These are phyloP conservation scores for Oostethus manadensis DNA, from an alignment of 2,113 vertebrate species.

Conservation along the genomic window DNA sequence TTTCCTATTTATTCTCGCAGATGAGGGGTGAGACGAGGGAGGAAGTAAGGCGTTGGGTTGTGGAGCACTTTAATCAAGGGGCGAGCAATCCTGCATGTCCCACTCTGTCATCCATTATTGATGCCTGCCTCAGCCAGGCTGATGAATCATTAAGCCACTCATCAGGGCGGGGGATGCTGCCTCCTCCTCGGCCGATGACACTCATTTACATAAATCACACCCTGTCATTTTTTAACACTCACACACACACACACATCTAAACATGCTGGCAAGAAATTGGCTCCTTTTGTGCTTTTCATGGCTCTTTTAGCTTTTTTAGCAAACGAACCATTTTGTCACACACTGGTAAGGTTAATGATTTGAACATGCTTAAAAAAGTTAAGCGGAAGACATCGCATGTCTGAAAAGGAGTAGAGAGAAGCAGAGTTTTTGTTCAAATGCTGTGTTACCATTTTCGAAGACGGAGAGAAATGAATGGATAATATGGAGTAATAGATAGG, in stretches of 20 bases:
- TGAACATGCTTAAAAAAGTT: neutral
- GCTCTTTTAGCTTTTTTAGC: slow-evolving; percentile 1
- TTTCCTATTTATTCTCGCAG: slow-evolving; percentile 38
- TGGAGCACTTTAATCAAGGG: slow-evolving; percentile 72
- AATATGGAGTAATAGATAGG: no score
- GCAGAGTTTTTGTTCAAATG: no score
- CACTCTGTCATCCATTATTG: slow-evolving; percentile 73
- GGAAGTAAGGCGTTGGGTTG: slow-evolving; percentile 64
- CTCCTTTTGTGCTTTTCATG: slow-evolving; percentile 6
- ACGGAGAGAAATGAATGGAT: no score
- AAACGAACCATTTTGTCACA: slow-evolving; percentile 20
- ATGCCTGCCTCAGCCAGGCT: slow-evolving; percentile 67
- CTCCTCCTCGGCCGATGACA: slow-evolving; percentile 56
- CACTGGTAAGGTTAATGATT: slow-evolving; percentile 5
- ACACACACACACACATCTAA: slow-evolving; percentile 18
- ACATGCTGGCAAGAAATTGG: slow-evolving; percentile 17
- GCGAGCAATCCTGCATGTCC: slow-evolving; percentile 67
- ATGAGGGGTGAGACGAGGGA: slow-evolving; percentile 45
- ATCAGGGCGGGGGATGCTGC: slow-evolving; percentile 69
- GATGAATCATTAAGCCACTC: slow-evolving; percentile 74
- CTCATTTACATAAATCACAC: slow-evolving; percentile 69
- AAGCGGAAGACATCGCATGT: no score
- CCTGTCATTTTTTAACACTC: slow-evolving; percentile 49
- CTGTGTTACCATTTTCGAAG: no score
- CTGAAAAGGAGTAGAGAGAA: no score